Evolutionary conservation across 2,888 invertebrate genomes (phyloP), one percentile per base, ranked within the genome.

Genomic region (Mayetiola destructor): DNA sequence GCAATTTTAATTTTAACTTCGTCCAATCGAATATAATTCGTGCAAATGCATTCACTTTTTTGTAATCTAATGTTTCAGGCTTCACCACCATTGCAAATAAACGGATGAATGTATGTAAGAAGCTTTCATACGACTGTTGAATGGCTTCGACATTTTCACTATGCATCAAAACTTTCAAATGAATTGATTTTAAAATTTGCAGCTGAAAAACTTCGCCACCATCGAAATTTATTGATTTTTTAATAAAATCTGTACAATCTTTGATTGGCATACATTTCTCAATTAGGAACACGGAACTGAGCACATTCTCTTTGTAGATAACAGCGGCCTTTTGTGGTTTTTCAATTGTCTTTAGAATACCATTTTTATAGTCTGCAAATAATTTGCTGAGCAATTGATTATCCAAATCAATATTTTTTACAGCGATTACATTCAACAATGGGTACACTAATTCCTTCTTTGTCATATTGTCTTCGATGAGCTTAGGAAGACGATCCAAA

Each of bases 291-390:
- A 73, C 71, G 27, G 83, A 74, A n/a, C 80, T 77, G 56, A 72
- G 67, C 58, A 78, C 75, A 66, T 81, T 78, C 57, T 77, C 76
- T 42, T 78, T 71, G 61, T 83, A 81, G 56, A 83, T 77, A 61
- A 79, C 78, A 0, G 81, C 80, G 3, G 79, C 80, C 70, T 84
- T 84, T 60, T 81, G 80, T 0, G 84, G 84, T 64, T 83, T 84
- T 63, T 81, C 80, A 40, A 84, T 69, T 59, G 79, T 74, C 67
- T 81, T 80, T 55, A 74, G 67, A 35, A 88, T 77, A 60, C 81
- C 80, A 1, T 75, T 69, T 67, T 81, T 79, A 61, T 82, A 80
- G 63, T 78, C 75, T 48, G 76, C 71, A 64, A 76, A 82, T 57
- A 85, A 71, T 55, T 69, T 73, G 21, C 66, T 64, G 3, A 84